Evolutionary conservation across 2,797 vertebrate species (phyloP).

Genomic region (Vultur gryphus): DNA sequence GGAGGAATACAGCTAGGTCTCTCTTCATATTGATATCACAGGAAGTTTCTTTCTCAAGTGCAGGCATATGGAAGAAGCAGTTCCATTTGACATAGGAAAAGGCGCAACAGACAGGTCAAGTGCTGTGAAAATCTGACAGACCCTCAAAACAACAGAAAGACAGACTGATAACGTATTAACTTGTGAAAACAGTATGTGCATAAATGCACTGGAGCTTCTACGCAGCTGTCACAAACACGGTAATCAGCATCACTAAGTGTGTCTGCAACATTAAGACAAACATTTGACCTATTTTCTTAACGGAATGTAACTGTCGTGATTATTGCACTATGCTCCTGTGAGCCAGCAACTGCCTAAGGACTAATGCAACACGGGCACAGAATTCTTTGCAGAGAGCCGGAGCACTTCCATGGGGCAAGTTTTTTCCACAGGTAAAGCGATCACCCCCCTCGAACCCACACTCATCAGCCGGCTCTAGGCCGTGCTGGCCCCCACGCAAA

Average conservation of each 20-base stretch:
- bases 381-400: background rate
- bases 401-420: background rate
- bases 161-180: fast-evolving
- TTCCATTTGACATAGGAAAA: background rate
- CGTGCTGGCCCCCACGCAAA: background rate
- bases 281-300: constrained; percentile 21
- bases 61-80: background rate
- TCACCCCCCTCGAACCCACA: background rate
- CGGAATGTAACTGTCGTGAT: background rate
- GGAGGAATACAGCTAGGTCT: background rate
- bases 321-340: background rate
- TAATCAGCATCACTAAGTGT: background rate
- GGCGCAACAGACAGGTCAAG: background rate
- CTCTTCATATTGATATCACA: background rate
- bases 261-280: background rate
- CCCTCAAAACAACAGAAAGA: background rate
- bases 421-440: background rate
- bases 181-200: background rate
- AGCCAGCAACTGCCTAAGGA: background rate
- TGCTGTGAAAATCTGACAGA: background rate
- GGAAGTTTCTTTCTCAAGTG: background rate
- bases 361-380: background rate
- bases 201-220: background rate
- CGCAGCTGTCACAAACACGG: background rate
- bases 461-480: background rate